Percentiles rank a stretch among this genome's conserved stretches.
Evolutionary conservation across 2,797 vertebrate genomes (phyloP).

Genomic region (Peromyscus melanophrys): DNA sequence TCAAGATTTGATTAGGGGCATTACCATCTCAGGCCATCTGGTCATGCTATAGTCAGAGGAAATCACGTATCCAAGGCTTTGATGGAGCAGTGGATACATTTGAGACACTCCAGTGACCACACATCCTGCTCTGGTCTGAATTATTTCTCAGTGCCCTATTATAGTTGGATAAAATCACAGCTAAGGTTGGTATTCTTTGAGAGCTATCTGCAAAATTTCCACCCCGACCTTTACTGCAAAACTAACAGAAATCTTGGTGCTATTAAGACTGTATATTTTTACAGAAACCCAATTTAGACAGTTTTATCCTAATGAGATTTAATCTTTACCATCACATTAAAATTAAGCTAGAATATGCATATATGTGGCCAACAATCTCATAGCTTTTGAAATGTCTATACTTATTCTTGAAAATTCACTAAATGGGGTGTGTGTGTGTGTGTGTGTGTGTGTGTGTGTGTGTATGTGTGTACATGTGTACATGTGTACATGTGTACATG

Average conservation of each 20-base stretch:
- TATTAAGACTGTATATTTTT: not conserved
- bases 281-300: not conserved
- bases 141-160: not conserved
- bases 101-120: not conserved
- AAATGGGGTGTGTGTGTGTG: not conserved
- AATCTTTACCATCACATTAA: not conserved
- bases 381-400: not conserved
- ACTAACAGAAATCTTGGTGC: not conserved
- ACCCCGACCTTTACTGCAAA: not conserved
- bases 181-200: not conserved
- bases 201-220: not conserved
- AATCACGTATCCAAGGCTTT: not conserved
- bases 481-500: not conserved
- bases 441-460: not conserved
- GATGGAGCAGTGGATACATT: not conserved
- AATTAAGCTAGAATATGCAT: not conserved
- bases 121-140: not conserved
- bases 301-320: constrained; percentile 7
- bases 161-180: not conserved
- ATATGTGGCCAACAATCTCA: not conserved
- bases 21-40: not conserved
- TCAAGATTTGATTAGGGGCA: constrained; percentile 28
- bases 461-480: too few relatives aligned
- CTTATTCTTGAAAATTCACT: not conserved
- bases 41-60: not conserved